These are phyloP conservation scores for Hyperoplus lanceolatus DNA, from an alignment of 2,797 vertebrate genomes.

Conservation along the genomic window DNA sequence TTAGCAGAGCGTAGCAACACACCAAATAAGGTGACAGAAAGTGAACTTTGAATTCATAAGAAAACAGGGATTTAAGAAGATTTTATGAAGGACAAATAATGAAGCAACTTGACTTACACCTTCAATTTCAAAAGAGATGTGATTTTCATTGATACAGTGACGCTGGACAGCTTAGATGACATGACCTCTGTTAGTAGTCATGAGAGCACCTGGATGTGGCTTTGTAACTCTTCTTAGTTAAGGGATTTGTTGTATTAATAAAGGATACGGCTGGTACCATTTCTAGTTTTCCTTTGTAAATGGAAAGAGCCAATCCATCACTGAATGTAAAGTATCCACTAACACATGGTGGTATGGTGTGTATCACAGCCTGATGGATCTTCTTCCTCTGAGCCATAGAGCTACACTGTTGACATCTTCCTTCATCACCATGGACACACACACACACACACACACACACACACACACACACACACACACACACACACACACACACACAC, in stretches of 20 bases:
- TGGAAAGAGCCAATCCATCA: neutral
- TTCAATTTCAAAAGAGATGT: too few species aligned
- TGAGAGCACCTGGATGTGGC: neutral
- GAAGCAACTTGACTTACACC: neutral
- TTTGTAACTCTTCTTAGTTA: neutral
- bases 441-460: too few species aligned
- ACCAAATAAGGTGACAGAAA: neutral
- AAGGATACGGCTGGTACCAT: neutral
- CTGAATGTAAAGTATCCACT: neutral
- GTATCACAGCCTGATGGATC: neutral
- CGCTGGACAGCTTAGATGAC: neutral
- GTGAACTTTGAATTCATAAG: neutral
- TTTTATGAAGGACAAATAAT: neutral
- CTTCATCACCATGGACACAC: neutral
- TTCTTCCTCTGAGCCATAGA: neutral
- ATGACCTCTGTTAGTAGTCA: neutral
- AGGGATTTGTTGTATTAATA: neutral
- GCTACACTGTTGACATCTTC: neutral
- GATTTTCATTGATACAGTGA: too few species aligned
- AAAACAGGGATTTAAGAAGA: neutral
- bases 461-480: too few species aligned
- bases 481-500: too few species aligned
- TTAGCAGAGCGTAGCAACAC: neutral
- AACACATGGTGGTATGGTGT: neutral
- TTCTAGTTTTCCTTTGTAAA: neutral